phyloP scores from a whole-genome alignment of 2,797 vertebrate species.

The Helarctos malayanus region DNA sequence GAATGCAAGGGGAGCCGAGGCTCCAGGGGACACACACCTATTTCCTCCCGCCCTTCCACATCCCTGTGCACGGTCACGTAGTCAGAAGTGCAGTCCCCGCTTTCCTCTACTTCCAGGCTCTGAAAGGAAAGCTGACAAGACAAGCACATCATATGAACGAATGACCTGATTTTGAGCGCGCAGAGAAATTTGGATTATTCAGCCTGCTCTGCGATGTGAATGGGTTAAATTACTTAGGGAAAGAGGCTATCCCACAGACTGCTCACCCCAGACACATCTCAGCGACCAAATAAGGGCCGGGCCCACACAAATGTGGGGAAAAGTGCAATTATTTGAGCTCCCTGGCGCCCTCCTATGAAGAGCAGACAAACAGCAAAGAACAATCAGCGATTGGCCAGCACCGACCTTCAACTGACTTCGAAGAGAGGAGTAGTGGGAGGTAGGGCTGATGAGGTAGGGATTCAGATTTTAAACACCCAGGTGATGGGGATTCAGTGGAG shows the following conservation, averaged over 20 bases:
- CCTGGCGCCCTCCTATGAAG: neutral
- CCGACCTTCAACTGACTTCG: neutral
- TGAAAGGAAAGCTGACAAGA: constrained; percentile 91
- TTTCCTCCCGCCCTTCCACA: constrained; percentile 88
- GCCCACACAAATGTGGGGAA: neutral
- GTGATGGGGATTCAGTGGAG: neutral
- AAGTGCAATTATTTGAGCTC: neutral
- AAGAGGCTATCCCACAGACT: neutral
- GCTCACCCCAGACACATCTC: neutral
- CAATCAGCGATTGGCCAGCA: neutral
- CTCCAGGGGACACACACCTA: constrained; percentile 87
- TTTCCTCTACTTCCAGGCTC: constrained; percentile 92
- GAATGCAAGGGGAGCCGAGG: neutral
- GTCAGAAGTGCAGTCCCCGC: constrained; percentile 91
- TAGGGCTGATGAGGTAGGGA: neutral
- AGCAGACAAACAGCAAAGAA: neutral
- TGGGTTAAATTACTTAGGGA: neutral
- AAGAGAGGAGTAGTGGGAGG: neutral
- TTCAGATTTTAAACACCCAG: neutral
- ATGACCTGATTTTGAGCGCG: neutral
- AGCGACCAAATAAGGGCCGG: neutral
- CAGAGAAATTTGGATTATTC: neutral
- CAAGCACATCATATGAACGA: neutral
- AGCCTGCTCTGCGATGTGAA: neutral
- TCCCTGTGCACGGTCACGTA: constrained; percentile 90